Percentiles rank a stretch among this genome's conserved stretches.
These are phyloP conservation scores for Phaenicophaeus curvirostris DNA, from an alignment of 2,797 vertebrate species.

Conservation along the genomic window DNA sequence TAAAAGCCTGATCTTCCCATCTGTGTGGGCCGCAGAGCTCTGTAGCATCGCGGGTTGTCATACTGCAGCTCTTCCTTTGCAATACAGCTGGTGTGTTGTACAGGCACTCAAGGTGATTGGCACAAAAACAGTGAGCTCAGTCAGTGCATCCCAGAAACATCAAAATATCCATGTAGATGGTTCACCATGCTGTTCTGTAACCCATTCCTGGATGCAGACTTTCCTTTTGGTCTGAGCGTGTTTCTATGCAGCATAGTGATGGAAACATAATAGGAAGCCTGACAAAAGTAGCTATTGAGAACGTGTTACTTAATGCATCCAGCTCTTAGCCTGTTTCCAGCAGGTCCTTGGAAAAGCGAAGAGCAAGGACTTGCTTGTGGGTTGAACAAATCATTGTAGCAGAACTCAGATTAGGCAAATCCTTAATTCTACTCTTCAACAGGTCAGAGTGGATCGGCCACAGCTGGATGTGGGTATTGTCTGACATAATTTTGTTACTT, in stretches of 20 bases:
- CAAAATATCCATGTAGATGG: fast-evolving
- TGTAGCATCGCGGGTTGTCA: not conserved
- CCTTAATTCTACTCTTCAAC: not conserved
- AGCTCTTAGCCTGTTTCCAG: not conserved
- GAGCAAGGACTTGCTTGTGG: not conserved
- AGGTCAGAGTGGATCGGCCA: not conserved
- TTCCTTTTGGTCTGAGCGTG: not conserved
- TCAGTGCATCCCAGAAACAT: not conserved
- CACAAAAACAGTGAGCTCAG: not conserved
- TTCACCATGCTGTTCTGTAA: not conserved
- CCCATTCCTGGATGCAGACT: not conserved
- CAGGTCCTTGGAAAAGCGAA: not conserved
- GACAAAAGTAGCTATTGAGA: not conserved
- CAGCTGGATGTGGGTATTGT: not conserved
- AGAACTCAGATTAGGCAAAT: not conserved
- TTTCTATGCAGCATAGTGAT: not conserved
- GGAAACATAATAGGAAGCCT: not conserved
- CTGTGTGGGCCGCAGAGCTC: not conserved
- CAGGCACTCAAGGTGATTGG: fast-evolving
- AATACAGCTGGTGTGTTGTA: fast-evolving
- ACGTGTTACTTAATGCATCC: not conserved
- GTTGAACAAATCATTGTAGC: not conserved
- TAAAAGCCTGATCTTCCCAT: not conserved
- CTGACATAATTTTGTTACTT: not conserved
- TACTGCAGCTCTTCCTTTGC: not conserved